These are phyloP conservation scores for Siniperca obscura DNA, from an alignment of 2,797 vertebrate genomes.

Conservation along the genomic window DNA sequence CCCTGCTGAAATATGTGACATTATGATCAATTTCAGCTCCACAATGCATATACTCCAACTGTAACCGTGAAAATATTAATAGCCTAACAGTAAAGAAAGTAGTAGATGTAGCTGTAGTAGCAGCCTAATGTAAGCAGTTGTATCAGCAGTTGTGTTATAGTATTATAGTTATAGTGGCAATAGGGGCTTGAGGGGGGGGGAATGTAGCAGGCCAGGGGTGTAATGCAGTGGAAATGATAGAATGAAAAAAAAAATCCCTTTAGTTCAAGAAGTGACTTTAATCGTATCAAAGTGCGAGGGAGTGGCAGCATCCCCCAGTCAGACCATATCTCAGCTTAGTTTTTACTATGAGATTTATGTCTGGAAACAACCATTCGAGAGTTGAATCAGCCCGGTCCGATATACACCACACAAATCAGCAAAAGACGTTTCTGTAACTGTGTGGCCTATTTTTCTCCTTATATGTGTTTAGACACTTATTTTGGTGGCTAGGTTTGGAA, in stretches of 20 bases:
- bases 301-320: background rate
- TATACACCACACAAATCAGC: background rate
- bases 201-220: background rate
- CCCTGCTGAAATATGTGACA: background rate
- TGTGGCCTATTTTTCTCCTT: background rate
- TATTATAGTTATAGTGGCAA: background rate
- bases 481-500: background rate
- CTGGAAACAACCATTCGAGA: constrained; percentile 18
- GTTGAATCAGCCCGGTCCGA: constrained; percentile 9
- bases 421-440: background rate
- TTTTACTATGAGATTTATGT: constrained; percentile 20
- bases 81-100: background rate
- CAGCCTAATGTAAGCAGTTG: background rate
- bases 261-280: background rate
- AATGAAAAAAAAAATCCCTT: background rate
- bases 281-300: background rate
- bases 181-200: background rate
- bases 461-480: background rate
- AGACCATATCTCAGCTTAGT: constrained; percentile 11
- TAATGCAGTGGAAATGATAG: background rate
- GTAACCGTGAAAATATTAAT: background rate
- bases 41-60: background rate
- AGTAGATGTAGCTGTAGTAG: background rate
- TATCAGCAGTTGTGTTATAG: background rate
- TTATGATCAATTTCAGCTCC: background rate